Conservation (phyloP, 1,140 invertebrate genomes). For the Scaptomyza hsui region DNA sequence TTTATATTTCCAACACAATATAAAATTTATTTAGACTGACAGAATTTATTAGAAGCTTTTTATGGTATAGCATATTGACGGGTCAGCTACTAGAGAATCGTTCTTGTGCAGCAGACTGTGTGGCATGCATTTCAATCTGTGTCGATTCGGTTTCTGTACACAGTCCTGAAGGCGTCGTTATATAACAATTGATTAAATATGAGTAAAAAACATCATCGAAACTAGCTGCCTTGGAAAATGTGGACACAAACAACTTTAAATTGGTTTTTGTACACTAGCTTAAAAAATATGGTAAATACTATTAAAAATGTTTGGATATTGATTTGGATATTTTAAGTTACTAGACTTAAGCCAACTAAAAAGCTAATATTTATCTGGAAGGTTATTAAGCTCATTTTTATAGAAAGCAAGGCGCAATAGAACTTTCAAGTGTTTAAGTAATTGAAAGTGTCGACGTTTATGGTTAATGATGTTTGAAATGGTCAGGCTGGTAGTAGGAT, state of each 20-base stretch:
- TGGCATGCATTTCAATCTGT: conserved; percentile 23
- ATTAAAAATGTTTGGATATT: background rate
- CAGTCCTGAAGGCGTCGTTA: background rate
- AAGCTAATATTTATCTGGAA: background rate
- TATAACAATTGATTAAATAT: conserved; percentile 12
- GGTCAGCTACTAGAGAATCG: background rate
- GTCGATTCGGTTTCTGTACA: background rate
- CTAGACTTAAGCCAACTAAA: background rate
- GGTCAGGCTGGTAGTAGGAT: conserved; percentile 1
- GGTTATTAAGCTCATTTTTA: conserved; percentile 30
- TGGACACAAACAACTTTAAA: background rate
- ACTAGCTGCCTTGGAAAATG: background rate
- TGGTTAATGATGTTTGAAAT: conserved; percentile 6
- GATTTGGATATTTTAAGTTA: no score
- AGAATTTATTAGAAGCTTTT: conserved; percentile 18
- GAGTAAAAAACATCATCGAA: background rate
- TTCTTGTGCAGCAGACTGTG: conserved; percentile 13
- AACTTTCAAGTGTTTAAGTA: conserved; percentile 29
- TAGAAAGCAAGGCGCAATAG: background rate
- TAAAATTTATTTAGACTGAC: conserved; percentile 12
- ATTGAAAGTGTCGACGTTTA: conserved; percentile 36
- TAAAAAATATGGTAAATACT: background rate
- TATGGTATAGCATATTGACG: conserved; percentile 10
- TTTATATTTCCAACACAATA: background rate
- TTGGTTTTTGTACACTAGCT: background rate